phyloP scores from a whole-genome alignment of 1,140 invertebrate species.

The Drosophila tristis region DNA sequence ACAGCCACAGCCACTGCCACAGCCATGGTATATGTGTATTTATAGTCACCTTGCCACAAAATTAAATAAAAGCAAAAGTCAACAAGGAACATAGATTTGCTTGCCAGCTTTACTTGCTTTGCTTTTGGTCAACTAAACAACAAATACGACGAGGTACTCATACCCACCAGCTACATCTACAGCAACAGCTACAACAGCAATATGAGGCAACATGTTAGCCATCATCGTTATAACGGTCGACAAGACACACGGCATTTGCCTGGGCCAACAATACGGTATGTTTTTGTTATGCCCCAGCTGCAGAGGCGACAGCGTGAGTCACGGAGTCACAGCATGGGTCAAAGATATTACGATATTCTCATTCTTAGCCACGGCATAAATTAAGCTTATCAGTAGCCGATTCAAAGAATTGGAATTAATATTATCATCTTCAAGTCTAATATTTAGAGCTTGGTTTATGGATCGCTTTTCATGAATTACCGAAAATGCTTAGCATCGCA shows the following conservation, averaged over 20 bases:
- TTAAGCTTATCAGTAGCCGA: background rate
- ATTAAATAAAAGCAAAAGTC: constrained; percentile 83
- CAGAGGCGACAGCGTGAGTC: constrained; percentile 40
- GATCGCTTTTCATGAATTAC: no score
- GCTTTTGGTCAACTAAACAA: constrained; percentile 73
- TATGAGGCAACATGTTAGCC: constrained; percentile 66
- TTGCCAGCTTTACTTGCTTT: constrained; percentile 68
- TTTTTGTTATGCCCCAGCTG: constrained; percentile 30
- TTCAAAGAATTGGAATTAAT: no score
- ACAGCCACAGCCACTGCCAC: constrained; percentile 19
- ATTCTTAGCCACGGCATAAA: no score
- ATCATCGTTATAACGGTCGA: constrained; percentile 76
- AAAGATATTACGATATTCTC: no score
- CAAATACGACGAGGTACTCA: constrained; percentile 36
- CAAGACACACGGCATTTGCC: constrained; percentile 40
- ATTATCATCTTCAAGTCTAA: no score
- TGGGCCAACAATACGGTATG: constrained; percentile 21
- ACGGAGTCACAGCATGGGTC: background rate
- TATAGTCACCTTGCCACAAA: constrained; percentile 79
- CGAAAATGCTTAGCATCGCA: no score
- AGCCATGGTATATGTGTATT: constrained; percentile 66
- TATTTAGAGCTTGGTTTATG: no score
- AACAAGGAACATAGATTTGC: constrained; percentile 81
- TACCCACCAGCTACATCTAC: constrained; percentile 10
- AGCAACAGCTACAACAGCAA: constrained; percentile 21